Evolutionary conservation across 2,888 invertebrate genomes (phyloP).

Genomic region (Apomyelois bistriatella): DNA sequence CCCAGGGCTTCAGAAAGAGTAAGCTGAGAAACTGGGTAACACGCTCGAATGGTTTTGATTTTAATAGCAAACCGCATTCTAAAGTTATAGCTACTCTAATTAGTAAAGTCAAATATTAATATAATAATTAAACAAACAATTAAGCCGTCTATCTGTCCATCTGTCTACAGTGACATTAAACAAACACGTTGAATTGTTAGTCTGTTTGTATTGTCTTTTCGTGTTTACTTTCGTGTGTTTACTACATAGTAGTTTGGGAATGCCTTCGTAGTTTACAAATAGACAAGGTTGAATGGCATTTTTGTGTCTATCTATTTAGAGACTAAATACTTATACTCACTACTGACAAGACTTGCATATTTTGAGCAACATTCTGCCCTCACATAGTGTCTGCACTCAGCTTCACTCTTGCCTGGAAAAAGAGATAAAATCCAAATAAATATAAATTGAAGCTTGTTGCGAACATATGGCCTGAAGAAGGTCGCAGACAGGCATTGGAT

Average conservation of each 20-base stretch:
- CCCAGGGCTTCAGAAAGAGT: too few species aligned
- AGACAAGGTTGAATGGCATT: not conserved
- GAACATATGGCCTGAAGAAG: too few species aligned
- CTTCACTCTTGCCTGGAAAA: too few species aligned
- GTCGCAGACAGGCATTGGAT: too few species aligned
- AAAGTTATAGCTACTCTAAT: not conserved
- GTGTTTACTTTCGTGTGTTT: not conserved
- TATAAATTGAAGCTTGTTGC: too few species aligned
- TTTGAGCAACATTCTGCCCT: constrained; percentile 57
- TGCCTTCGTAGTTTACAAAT: not conserved
- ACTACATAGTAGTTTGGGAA: not conserved
- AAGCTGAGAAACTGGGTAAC: too few species aligned
- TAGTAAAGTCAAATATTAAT: not conserved
- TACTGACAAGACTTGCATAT: constrained; percentile 80
- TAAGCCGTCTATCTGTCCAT: not conserved
- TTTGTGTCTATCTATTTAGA: not conserved
- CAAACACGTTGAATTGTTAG: not conserved
- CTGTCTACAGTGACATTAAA: not conserved
- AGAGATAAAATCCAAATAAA: too few species aligned
- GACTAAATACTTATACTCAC: too few species aligned
- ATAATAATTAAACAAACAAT: not conserved
- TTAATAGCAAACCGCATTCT: too few species aligned
- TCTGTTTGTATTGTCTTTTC: not conserved
- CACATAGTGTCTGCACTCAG: constrained; percentile 35
- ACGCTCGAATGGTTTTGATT: too few species aligned